Base-by-base conservation (phyloP, 1,140 invertebrate species). In the Eriosoma lanigerum region DNA sequence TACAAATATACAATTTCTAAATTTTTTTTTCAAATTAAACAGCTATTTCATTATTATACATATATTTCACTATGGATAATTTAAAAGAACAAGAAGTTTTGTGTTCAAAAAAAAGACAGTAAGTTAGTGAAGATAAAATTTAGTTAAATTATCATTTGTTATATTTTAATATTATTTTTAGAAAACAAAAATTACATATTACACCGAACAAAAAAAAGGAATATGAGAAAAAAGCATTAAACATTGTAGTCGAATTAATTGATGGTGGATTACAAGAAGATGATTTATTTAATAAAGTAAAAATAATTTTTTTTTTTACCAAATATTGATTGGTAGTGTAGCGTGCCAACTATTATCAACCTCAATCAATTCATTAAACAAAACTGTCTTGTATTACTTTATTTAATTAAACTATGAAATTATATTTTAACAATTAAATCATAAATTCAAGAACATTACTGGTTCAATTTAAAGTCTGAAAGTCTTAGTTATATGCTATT, bases 211-310 rank as follows among this genome's bases (percentile, higher is more conserved):
- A 29, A 13, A 62, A 78, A 58, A 76, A 76, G 13, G 54, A 76
- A 48, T 78, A 21, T n/a, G 75, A 78, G 26, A 78, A 78, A 21
- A 60, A 46, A 78, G 75, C 75, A 32, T 26, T 78, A 19, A 19
- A 78, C 0, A 78, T 78, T 19, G 75, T 78, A 1, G 2, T 62
- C 26, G 54, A 78, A 19, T 50, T 78, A 62, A 62, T 78, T 5
- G 75, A 78, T 62, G 75, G 75, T 62, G 54, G 56, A 58, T 48
- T 78, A 8, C 38, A 62, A 62, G 54, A 78, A 58, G 3, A 24
- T 19, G 17, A 15, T 5, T 26, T 78, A 26, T 78, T 78, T 24
- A 19, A 58, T n/a, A 78, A 78, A 60, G 75, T 78, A 78, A 6
- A 3, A 15, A 3, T 38, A 38, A 4, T 4, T 38, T 38, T 38